These are phyloP conservation scores for Condylura cristata DNA, from an alignment of 2,113 vertebrate species.

Conservation along the genomic window DNA sequence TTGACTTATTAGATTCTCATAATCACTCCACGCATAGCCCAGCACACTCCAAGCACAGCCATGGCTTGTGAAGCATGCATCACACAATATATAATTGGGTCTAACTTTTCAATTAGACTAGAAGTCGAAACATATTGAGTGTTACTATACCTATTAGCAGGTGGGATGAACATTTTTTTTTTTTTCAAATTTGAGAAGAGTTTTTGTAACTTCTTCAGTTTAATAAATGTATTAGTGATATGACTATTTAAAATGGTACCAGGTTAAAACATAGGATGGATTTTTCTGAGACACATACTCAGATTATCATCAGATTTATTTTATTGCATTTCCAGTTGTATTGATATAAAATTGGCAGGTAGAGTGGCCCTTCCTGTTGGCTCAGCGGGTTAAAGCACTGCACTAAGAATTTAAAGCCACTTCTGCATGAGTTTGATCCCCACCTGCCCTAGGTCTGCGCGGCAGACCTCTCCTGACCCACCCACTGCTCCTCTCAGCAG, in stretches of 20 bases:
- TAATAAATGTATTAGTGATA: not conserved
- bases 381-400: too few species aligned
- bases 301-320: not conserved
- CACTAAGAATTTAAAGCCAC: too few species aligned
- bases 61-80: not conserved
- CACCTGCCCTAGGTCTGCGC: too few species aligned
- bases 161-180: not conserved
- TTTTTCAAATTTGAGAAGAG: not conserved
- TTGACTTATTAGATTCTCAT: not conserved
- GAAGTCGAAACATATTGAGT: not conserved
- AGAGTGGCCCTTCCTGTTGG: too few species aligned
- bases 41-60: too few species aligned
- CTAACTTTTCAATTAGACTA: not conserved
- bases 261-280: not conserved
- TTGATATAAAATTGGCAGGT: not conserved
- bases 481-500: too few species aligned
- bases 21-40: too few species aligned
- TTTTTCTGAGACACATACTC: not conserved
- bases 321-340: not conserved
- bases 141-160: not conserved
- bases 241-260: not conserved
- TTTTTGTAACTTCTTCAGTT: not conserved
- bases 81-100: not conserved
- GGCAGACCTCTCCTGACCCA: too few species aligned
- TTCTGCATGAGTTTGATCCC: too few species aligned